Percentiles rank a stretch among this genome's conserved stretches.
Conservation (phyloP, 2,797 vertebrate genomes). For the Parauchenoglanis punctatus region DNA sequence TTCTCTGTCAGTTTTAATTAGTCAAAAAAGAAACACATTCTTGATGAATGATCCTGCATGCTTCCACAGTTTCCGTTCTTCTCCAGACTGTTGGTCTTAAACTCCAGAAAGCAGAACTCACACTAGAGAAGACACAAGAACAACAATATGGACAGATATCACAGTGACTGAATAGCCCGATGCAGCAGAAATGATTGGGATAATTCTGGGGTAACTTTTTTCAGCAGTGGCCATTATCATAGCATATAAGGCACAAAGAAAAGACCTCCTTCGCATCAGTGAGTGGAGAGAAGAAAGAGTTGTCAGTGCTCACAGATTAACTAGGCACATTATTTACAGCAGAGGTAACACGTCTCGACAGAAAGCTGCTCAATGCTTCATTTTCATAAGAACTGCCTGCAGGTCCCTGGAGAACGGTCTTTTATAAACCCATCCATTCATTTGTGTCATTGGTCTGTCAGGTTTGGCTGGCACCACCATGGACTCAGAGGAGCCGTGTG, state of each 20-base stretch:
- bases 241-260: constrained; percentile 10
- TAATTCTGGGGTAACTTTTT: constrained; percentile 25
- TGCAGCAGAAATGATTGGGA: constrained; percentile 27
- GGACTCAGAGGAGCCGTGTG: constrained; percentile 46
- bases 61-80: constrained; percentile 12
- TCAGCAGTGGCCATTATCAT: constrained; percentile 22
- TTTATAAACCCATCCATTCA: constrained; percentile 60
- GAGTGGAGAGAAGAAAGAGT: constrained; percentile 25
- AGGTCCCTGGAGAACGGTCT: constrained; percentile 57
- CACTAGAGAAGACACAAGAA: constrained; percentile 8
- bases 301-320: constrained; percentile 45
- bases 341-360: constrained; percentile 43
- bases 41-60: constrained; percentile 13
- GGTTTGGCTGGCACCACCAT: constrained; percentile 40
- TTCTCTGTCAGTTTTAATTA: constrained; percentile 43
- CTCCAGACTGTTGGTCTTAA: background rate
- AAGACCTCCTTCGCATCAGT: constrained; percentile 25
- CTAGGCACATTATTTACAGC: constrained; percentile 57
- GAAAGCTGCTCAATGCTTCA: constrained; percentile 51
- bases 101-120: background rate
- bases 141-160: background rate
- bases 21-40: constrained; percentile 9
- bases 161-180: background rate
- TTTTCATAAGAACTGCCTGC: constrained; percentile 61
- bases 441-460: constrained; percentile 50